phyloP scores from a whole-genome alignment of 2,797 vertebrate species.

The Anomalospiza imberbis region DNA sequence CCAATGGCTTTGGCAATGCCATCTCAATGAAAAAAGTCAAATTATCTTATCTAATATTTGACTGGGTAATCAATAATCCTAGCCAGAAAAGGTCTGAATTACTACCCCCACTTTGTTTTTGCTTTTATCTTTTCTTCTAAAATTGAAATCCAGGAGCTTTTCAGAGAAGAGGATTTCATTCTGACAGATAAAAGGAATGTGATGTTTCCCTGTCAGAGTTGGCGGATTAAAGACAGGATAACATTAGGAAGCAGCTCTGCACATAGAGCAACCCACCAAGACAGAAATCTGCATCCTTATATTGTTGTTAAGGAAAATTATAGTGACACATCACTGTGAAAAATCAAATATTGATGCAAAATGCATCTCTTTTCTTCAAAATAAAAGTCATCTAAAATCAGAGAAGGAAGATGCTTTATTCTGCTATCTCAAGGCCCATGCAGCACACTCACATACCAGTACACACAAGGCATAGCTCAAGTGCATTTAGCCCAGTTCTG shows the following conservation, averaged over 20 bases:
- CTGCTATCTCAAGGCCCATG: not conserved
- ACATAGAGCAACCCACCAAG: not conserved
- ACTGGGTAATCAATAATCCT: not conserved
- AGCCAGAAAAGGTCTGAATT: not conserved
- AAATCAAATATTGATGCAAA: slow-evolving; percentile 34
- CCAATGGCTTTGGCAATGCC: not conserved
- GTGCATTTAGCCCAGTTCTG: not conserved
- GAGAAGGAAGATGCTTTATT: not conserved
- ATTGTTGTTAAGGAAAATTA: not conserved
- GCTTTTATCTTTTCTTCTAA: slow-evolving; percentile 49
- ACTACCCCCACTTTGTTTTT: not conserved
- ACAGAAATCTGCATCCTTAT: not conserved
- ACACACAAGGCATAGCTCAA: not conserved
- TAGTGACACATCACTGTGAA: not conserved
- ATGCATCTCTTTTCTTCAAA: not conserved
- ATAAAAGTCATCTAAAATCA: not conserved
- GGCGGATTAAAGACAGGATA: not conserved
- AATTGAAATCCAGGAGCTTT: slow-evolving; percentile 23
- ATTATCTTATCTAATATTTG: not conserved
- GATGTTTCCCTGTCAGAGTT: not conserved
- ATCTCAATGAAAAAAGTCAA: not conserved
- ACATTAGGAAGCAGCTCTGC: not conserved
- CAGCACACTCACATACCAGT: not conserved
- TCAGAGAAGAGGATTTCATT: slow-evolving; percentile 27
- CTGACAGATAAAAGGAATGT: slow-evolving; percentile 22